These are phyloP conservation scores for Aurelia sp. DNA, from an alignment of 30 jellyfish, hydroid and myxozoan genomes.

Conservation along the genomic window DNA sequence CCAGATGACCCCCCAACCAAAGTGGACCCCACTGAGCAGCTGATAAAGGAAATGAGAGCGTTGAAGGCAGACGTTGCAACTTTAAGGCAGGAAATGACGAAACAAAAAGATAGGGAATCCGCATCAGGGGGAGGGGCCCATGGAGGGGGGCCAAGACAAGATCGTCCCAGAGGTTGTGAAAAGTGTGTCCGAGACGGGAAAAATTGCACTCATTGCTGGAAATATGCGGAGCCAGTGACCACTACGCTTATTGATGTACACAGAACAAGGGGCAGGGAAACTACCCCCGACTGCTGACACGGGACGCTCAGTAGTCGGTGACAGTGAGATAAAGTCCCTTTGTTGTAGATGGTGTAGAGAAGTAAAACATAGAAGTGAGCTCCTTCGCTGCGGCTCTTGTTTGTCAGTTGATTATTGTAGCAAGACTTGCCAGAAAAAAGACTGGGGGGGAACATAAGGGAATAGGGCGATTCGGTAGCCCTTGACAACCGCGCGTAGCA, in stretches of 20 bases:
- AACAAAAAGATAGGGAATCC: neutral
- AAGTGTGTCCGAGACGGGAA: slow-evolving; percentile 9
- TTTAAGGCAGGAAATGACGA: slow-evolving; percentile 14
- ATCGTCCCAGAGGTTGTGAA: slow-evolving; percentile 12
- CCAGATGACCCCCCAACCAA: slow-evolving; percentile 27
- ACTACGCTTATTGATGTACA: neutral
- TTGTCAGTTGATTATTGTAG: slow-evolving; percentile 20
- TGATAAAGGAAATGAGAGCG: slow-evolving; percentile 14
- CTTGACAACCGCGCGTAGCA: too few species aligned
- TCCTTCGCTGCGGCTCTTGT: slow-evolving; percentile 30
- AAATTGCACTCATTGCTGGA: slow-evolving; percentile 37
- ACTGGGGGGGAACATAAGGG: slow-evolving; percentile 28
- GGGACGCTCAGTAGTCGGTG: slow-evolving; percentile 32
- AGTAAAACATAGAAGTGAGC: slow-evolving; percentile 40
- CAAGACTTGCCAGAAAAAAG: slow-evolving; percentile 11
- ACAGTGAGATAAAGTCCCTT: slow-evolving; percentile 30
- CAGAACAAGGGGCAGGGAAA: slow-evolving; percentile 22
- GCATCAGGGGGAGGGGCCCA: neutral
- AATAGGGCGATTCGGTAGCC: too few species aligned
- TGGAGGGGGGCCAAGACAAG: slow-evolving; percentile 46
- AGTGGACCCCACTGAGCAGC: slow-evolving; percentile 13
- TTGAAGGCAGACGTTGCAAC: slow-evolving; percentile 11
- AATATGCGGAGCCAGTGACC: slow-evolving; percentile 29
- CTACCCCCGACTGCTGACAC: slow-evolving; percentile 33
- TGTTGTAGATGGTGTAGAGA: slow-evolving; percentile 45